Evolutionary conservation across 2,797 vertebrate genomes (phyloP).

Genomic region (Acipenser ruthenus): DNA sequence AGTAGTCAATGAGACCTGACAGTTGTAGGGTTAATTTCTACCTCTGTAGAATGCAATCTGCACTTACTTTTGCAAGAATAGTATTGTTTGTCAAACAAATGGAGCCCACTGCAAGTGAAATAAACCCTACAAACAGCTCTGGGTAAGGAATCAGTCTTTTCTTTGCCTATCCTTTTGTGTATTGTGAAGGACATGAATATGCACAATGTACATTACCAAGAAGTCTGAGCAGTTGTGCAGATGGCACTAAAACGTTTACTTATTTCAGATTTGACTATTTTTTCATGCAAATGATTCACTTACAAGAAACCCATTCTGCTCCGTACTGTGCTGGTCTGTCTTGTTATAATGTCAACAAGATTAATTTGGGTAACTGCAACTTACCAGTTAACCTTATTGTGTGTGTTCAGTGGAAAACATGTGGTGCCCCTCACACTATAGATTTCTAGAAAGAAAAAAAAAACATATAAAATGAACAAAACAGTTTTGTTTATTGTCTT

Average conservation of each 20-base stretch:
- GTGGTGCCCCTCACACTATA: neutral
- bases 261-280: slow-evolving; percentile 64
- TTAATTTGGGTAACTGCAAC: slow-evolving; percentile 15
- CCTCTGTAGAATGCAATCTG: neutral
- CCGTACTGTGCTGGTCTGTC: slow-evolving; percentile 28
- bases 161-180: slow-evolving; percentile 11
- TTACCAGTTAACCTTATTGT: slow-evolving; percentile 12
- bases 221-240: slow-evolving; percentile 60
- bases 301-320: slow-evolving; percentile 42
- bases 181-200: slow-evolving; percentile 13
- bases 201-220: slow-evolving; percentile 16
- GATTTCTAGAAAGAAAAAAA: neutral
- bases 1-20: neutral
- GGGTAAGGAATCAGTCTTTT: neutral
- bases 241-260: slow-evolving; percentile 34
- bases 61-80: neutral
- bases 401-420: neutral
- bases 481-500: no score
- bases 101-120: slow-evolving; percentile 1
- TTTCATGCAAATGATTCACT: slow-evolving; percentile 65
- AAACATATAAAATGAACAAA: neutral
- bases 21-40: slow-evolving; percentile 3
- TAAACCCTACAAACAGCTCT: slow-evolving; percentile 5
- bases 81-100: slow-evolving; percentile 8
- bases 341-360: slow-evolving; percentile 10